Evolutionary conservation across 37 sponge, comb jelly and placozoan species (phyloP).

Genomic region (Ianthella basta): DNA sequence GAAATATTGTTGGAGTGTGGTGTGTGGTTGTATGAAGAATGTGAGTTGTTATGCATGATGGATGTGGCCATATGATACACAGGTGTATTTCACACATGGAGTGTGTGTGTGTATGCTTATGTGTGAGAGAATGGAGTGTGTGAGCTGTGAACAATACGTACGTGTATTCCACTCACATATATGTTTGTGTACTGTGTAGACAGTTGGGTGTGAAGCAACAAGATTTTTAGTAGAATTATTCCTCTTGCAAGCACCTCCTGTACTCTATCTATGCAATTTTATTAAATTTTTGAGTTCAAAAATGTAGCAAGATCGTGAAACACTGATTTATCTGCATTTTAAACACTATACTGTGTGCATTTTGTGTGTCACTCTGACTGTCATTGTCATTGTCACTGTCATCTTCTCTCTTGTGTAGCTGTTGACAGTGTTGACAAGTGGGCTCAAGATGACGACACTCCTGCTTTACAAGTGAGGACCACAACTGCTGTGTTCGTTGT

Average conservation of each 20-base stretch:
- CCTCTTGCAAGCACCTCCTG: too few relatives aligned
- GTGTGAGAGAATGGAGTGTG: constrained; percentile 15
- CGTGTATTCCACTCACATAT: background rate
- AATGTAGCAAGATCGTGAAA: too few relatives aligned
- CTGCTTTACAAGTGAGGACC: constrained; percentile 57
- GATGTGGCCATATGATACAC: background rate
- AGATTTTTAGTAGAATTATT: too few relatives aligned
- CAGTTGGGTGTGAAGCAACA: too few relatives aligned
- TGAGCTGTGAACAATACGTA: background rate
- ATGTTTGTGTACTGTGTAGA: background rate
- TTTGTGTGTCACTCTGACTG: background rate
- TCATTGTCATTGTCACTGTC: background rate
- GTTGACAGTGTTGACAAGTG: constrained; percentile 46
- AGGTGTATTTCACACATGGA: background rate
- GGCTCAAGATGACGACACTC: constrained; percentile 63
- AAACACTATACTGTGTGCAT: too few relatives aligned
- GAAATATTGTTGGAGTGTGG: constrained; percentile 12
- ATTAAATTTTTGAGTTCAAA: too few relatives aligned
- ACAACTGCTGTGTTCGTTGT: too few relatives aligned
- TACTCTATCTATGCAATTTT: too few relatives aligned
- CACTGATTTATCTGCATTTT: too few relatives aligned
- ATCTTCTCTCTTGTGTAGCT: constrained; percentile 8
- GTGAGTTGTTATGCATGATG: too few relatives aligned
- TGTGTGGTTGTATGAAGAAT: too few relatives aligned
- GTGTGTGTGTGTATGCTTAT: constrained; percentile 18